Evolutionary conservation across 2,797 vertebrate species (phyloP), one percentile per base, ranked within the genome.

Genomic region (Sebastes hubbsi): DNA sequence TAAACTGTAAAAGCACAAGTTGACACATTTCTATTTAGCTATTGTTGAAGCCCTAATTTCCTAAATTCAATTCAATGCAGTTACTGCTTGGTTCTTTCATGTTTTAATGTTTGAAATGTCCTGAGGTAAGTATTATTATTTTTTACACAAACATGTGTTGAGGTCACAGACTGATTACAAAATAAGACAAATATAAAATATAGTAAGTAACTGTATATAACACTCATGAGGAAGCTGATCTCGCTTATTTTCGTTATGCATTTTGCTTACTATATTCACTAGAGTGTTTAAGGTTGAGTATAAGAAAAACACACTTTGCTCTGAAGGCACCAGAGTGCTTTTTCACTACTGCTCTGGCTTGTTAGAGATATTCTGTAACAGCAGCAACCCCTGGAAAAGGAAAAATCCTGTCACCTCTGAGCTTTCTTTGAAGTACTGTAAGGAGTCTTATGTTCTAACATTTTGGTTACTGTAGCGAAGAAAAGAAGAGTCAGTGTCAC

Each of bases 401-500:
- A 34, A 69, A 62, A 32, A 20, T 24, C 1, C 1, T 30, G 4
- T 58, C n/a, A 42, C 8, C 38, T 61, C 14, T 16, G 10, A 65
- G n/a, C 25, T 64, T 4, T 75, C 24, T 22, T 2, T 73, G 6
- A 16, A 42, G 10, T 20, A 9, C 18, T 24, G 2, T 13, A 10
- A 60, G 29, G 12, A 60, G 24, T 49, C 36, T 42, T 76, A 10
- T 79, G 36, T 55, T 49, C 4, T 52, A 62, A 27, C 11, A 61
- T 46, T 68, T 58, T 71, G 8, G 12, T 68, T 6, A 10, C 3
- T 52, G 36, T 58, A 22, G 24, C 54, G n/a, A 69, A 63, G 7
- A 66, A 74, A 83, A 68, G 83, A 84, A 61, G 58, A 83, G 64
- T 63, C 83, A 25, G 59, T 64, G 59, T 83, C 62, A 80, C 75